Evolutionary conservation across 2,797 vertebrate genomes (phyloP).

Genomic region (Gallinago stenura): DNA sequence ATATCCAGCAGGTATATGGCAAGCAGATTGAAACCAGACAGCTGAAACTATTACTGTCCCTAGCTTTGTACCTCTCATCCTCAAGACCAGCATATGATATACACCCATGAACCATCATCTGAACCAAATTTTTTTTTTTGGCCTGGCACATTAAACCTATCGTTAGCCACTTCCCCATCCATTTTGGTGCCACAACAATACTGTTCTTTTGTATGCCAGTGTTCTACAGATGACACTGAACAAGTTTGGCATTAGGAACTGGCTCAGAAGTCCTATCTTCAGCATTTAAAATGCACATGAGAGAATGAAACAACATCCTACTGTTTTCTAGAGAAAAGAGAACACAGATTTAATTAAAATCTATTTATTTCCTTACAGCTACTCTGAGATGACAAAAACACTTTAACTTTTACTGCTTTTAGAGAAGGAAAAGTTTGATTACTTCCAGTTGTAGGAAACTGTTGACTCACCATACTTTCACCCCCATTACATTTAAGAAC

Average conservation of each 20-base stretch:
- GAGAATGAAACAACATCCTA: not conserved
- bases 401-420: not conserved
- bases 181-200: not conserved
- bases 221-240: not conserved
- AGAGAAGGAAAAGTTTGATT: constrained; percentile 8
- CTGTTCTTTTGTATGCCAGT: not conserved
- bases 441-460: constrained; percentile 10
- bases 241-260: not conserved
- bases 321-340: not conserved
- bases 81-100: not conserved
- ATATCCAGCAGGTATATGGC: not conserved
- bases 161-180: accelerated
- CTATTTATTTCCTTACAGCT: not conserved
- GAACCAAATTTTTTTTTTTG: not conserved
- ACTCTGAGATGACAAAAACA: not conserved
- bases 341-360: not conserved
- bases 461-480: constrained; percentile 45
- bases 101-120: not conserved
- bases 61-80: not conserved
- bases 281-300: not conserved
- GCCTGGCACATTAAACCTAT: not conserved
- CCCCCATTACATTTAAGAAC: constrained; percentile 27
- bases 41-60: not conserved
- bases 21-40: not conserved
- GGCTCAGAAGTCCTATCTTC: not conserved